Base-by-base conservation (phyloP, 2,113 vertebrate species). In the Dipodomys merriami region DNA sequence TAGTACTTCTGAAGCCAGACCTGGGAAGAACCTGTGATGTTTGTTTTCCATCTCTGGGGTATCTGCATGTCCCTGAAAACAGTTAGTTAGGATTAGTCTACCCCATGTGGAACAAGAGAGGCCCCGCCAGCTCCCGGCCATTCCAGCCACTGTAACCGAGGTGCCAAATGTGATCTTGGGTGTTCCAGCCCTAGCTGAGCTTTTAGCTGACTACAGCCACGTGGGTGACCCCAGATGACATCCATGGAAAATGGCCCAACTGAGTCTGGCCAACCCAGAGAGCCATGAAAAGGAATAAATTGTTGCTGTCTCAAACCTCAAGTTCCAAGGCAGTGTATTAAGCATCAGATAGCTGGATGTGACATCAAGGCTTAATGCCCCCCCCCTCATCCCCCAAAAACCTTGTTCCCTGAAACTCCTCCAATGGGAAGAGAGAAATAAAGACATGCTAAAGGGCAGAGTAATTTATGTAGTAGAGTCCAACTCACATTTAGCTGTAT, bases 171-270 rank as follows among this genome's bases (percentile, higher is more conserved):
- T 11, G 22, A 13, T 80, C 53, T 71, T 39, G 35, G 9, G 1
- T 64, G 71, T 88, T 81, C 35, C 76, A 44, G 6, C 27, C 60
- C 64, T 33, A 2, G 1, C 20, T 23, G 72, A 87, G 67, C n/a
- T 94, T 67, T 65, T 78, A 35, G 35, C 30, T 74, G 60, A 80
- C 74, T 12, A 29, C 3, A 53, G 39, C 69, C 82, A 84, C 30
- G 8, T 83, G 68, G 29, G 13, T 87, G 91, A 94, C 82, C 91
- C 78, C 60, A 71, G 74, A 13, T 86, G 82, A 96, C 86, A 78
- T 83, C 25, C 20, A 20, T 71, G 73, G 77, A 80, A 33, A 10
- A 65, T 27, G 60, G 60, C 60, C 81, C 27, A 35, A 2, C 1
- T 5, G 29, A 76, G 27, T 35, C 62, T 46, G 57, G 77, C 71